Percentiles rank a stretch among this genome's conserved stretches.
phyloP scores from a whole-genome alignment of 2,113 vertebrate species.

The Pungitius pungitius region DNA sequence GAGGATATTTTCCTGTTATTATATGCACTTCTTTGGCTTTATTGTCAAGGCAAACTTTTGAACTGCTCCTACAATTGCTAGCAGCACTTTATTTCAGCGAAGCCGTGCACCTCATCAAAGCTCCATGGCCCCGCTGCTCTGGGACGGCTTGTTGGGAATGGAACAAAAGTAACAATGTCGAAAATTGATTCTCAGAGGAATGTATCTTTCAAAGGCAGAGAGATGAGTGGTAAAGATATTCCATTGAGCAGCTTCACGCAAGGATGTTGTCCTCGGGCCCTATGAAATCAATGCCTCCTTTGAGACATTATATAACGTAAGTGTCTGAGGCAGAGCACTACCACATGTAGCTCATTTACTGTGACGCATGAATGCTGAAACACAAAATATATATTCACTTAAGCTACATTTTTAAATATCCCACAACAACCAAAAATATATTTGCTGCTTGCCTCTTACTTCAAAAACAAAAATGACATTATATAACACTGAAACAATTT shows the following conservation, averaged over 20 bases:
- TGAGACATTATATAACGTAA: conserved; percentile 25
- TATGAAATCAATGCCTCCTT: conserved; percentile 32
- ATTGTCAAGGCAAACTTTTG: neutral
- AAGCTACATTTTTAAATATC: neutral
- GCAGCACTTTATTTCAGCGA: neutral
- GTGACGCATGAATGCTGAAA: neutral
- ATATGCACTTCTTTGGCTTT: neutral
- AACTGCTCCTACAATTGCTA: neutral
- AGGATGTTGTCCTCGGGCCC: conserved; percentile 2
- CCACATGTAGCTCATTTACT: conserved; percentile 19
- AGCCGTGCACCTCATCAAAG: neutral
- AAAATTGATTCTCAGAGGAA: conserved; percentile 21
- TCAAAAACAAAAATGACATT: neutral
- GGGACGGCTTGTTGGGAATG: neutral
- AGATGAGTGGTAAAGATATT: conserved; percentile 16
- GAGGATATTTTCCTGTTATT: neutral
- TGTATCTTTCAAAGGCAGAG: conserved; percentile 22
- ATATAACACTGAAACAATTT: neutral
- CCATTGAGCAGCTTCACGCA: conserved; percentile 25
- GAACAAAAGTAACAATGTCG: conserved; percentile 14
- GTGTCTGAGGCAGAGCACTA: conserved; percentile 27
- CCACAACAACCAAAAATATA: neutral
- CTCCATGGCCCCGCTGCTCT: neutral
- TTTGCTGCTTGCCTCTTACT: neutral
- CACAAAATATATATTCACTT: neutral